Evolutionary conservation across 1,140 invertebrate genomes (phyloP).

Genomic region (Macrobrachium nipponense): DNA sequence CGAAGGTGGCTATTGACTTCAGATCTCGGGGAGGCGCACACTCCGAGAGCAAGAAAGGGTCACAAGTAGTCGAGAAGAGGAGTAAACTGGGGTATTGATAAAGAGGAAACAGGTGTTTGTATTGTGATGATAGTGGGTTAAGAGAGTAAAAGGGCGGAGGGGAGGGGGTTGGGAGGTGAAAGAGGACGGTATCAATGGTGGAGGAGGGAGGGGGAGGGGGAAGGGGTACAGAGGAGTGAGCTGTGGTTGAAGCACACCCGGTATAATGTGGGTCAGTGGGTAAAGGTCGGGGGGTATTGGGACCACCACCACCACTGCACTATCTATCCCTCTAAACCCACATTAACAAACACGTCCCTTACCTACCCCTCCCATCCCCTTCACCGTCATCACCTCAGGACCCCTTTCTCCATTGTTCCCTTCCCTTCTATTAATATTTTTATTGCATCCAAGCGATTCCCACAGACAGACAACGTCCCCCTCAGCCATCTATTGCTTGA

Average conservation of each 20-base stretch:
- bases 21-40: too few relatives aligned
- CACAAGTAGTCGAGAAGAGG: too few relatives aligned
- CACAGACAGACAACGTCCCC: not conserved
- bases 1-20: too few relatives aligned
- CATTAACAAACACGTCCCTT: not conserved
- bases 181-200: not conserved
- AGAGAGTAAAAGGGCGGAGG: not conserved
- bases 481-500: too few relatives aligned
- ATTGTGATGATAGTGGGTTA: not conserved
- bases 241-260: not conserved
- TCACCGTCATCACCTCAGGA: not conserved
- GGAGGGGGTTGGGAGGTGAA: not conserved
- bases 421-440: not conserved
- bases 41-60: too few relatives aligned
- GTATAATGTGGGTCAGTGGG: slow-evolving; percentile 37
- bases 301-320: not conserved
- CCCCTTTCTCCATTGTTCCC: not conserved
- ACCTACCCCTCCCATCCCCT: not conserved
- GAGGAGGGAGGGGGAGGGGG: slow-evolving; percentile 3
- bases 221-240: not conserved
- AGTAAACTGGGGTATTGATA: slow-evolving; percentile 5
- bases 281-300: slow-evolving; percentile 25
- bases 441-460: not conserved
- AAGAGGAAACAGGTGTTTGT: not conserved
- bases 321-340: not conserved